Evolutionary conservation across 1,140 invertebrate genomes (phyloP).

Genomic region (Drosophila eugracilis): DNA sequence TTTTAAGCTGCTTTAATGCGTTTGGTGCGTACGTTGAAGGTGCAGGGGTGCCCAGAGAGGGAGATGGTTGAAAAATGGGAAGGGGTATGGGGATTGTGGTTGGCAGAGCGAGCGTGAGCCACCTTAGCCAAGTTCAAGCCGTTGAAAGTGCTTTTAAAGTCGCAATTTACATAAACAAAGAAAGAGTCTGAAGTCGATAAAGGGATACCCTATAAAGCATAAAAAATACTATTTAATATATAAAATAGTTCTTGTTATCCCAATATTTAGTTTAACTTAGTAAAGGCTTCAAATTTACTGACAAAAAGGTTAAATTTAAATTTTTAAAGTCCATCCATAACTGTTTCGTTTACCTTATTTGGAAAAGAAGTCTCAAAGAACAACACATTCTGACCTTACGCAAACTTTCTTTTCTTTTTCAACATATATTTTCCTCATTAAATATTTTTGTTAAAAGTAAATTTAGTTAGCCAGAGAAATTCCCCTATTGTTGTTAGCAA

Average conservation of each 20-base stretch:
- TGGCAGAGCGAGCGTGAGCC: constrained; percentile 23
- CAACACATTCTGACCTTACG: too few species aligned
- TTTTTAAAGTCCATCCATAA: too few species aligned
- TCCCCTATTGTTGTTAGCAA: not conserved
- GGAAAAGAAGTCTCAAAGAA: too few species aligned
- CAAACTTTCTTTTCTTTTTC: too few species aligned
- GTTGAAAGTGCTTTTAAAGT: constrained; percentile 81
- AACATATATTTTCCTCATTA: not conserved
- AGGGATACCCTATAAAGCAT: constrained; percentile 6
- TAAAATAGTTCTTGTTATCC: too few species aligned
- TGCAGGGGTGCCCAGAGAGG: not conserved
- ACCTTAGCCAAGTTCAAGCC: constrained; percentile 75
- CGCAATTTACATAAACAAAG: constrained; percentile 42
- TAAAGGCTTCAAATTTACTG: too few species aligned
- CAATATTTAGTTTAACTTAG: too few species aligned
- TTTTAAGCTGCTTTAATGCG: constrained; percentile 81
- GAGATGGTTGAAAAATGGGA: not conserved
- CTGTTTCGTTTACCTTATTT: too few species aligned
- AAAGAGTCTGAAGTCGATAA: constrained; percentile 4
- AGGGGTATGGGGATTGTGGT: constrained; percentile 31
- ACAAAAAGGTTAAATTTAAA: too few species aligned
- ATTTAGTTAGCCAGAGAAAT: not conserved
- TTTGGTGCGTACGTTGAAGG: constrained; percentile 65
- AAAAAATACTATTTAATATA: not conserved
- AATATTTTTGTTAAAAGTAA: not conserved